Base-by-base conservation (phyloP, 2,888 invertebrate species). In the Leucoma salicis region DNA sequence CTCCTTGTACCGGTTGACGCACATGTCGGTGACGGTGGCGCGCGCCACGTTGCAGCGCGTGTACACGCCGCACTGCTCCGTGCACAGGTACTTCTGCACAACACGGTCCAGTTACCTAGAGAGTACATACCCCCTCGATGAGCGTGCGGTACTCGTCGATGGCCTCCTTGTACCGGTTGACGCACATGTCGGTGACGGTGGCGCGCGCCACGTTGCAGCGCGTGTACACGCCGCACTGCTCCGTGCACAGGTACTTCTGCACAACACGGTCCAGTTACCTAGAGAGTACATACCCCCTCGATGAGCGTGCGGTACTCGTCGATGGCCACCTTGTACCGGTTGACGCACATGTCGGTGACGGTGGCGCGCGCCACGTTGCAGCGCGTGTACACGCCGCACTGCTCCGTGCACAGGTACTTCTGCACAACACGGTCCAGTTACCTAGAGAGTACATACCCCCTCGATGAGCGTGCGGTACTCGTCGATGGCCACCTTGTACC, bases 351-450 rank as follows among this genome's bases (percentile, higher is more conserved):
- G 87, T 99, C 99, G 47, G 98, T 94, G 54, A 98, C 92, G 42
- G 97, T 97, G 50, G 96, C 95, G 50, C 97, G 92, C n/a, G 97
- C 96, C 42, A 97, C 95, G 78, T 96, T 95, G 85, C 98, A 98
- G 56, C 93, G 93, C 21, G 96, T 95, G 76, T 94, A 96, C 49
- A 98, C 96, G 31, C 97, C 95, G 76, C 94, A 94, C 27, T 95
- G 95, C 72, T 97, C 97, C 24, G 93, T 92, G 82, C 98, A 98
- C 63, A 99, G 92, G 62, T 93, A 92, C 86, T 98, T n/a, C n/a
- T n/a, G n/a, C n/a, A n/a, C n/a, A n/a, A n/a, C n/a, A n/a, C n/a
- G n/a, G n/a, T n/a, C n/a, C n/a, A n/a, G n/a, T n/a, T n/a, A n/a
- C n/a, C n/a, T n/a, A n/a, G n/a, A n/a, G n/a, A n/a, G n/a, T n/a